These are phyloP conservation scores for Epinephelus malabaricus DNA, from an alignment of 2,797 vertebrate genomes.

Conservation along the genomic window DNA sequence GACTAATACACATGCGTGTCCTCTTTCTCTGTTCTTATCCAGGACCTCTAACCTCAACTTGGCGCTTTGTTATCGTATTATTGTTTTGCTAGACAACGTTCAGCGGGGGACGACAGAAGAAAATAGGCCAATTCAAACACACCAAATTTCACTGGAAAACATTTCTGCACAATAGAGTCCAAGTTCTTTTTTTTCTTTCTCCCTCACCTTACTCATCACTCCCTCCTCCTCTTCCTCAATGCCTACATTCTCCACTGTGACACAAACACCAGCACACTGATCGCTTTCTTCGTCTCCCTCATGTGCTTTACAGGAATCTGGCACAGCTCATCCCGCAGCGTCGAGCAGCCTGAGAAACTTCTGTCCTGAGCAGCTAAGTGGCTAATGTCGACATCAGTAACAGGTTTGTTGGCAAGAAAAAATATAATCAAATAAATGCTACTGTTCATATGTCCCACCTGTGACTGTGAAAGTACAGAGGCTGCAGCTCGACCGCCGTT, in stretches of 20 bases:
- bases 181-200: conserved; percentile 25
- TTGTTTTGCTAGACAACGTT: conserved; percentile 51
- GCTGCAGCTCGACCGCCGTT: conserved; percentile 27
- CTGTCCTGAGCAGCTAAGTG: conserved; percentile 27
- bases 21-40: conserved; percentile 36
- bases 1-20: conserved; percentile 11
- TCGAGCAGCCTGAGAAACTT: conserved; percentile 31
- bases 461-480: conserved; percentile 20
- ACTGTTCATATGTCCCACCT: not conserved
- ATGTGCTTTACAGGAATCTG: conserved; percentile 37
- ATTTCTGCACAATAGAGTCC: conserved; percentile 34
- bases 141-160: conserved; percentile 33
- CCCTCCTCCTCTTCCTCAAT: conserved; percentile 46
- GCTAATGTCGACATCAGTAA: conserved; percentile 10
- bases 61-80: conserved; percentile 50
- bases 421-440: conserved; percentile 11
- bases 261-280: conserved; percentile 20
- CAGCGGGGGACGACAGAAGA: conserved; percentile 27
- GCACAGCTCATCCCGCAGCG: conserved; percentile 38
- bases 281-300: conserved; percentile 47
- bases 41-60: conserved; percentile 45
- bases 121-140: conserved; percentile 44
- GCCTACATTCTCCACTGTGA: conserved; percentile 50
- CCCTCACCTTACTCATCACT: conserved; percentile 54
- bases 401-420: conserved; percentile 24